These are phyloP conservation scores for Tenthredo mesomela DNA, from an alignment of 2,888 invertebrate species.

Conservation along the genomic window DNA sequence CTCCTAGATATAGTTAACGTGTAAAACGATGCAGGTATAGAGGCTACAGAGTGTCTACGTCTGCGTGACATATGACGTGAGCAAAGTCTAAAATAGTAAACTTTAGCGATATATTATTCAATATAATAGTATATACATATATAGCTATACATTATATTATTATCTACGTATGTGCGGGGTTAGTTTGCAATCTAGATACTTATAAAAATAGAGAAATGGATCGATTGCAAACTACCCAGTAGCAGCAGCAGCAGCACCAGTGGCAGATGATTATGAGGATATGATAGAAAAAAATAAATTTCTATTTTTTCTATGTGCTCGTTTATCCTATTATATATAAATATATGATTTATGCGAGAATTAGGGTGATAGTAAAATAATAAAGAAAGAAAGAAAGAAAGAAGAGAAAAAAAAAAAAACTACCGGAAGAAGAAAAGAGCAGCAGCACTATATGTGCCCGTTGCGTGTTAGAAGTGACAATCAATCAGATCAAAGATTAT, in stretches of 20 bases:
- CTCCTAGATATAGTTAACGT: not conserved
- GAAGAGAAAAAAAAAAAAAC: not conserved
- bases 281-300: too few relatives aligned
- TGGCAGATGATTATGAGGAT: too few relatives aligned
- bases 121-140: not conserved
- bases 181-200: conserved; percentile 4
- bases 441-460: not conserved
- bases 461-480: conserved; percentile 33
- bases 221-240: not conserved
- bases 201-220: conserved; percentile 29
- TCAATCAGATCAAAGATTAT: conserved; percentile 43
- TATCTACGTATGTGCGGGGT: not conserved
- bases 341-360: not conserved
- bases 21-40: not conserved
- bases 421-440: not conserved
- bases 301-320: not conserved
- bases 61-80: not conserved
- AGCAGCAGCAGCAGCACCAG: too few relatives aligned
- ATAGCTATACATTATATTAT: not conserved
- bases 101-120: conserved; percentile 15
- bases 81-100: conserved; percentile 17
- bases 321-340: not conserved
- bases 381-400: not conserved
- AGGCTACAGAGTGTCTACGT: not conserved
- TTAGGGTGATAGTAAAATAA: not conserved